Evolutionary conservation across 1,140 invertebrate genomes (phyloP), one percentile per base, ranked within the genome.

Genomic region (Hetaerina americana): DNA sequence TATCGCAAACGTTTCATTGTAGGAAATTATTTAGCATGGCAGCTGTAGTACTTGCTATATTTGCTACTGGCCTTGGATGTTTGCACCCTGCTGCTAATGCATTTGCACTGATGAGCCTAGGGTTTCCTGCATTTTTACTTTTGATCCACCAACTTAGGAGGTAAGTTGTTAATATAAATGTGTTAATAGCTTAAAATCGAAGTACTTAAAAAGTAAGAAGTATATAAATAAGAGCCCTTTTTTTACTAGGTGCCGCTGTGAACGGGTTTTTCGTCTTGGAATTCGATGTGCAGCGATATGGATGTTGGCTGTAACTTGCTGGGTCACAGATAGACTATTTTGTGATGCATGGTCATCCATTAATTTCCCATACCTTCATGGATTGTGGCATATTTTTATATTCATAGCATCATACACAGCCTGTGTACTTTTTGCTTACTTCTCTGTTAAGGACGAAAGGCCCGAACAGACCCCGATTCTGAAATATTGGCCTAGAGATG

Each of bases 321-420:
- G 91, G 91, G 80, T 92, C 15, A 89, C 89, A 74, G 91, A 93
- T 81, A 82, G 89, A 26, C 80, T 92, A 74, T 90, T 92, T 79
- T 93, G 91, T 78, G 89, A 91, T 75, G 85, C 88, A 25, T 92
- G 89, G 89, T 84, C 88, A 0, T 84, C 85, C 8, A 83, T 92
- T 24, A 86, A 90, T 78, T 90, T 92, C 76, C 90, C 90, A 0
- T 92, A 92, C 80, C 81, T 92, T 74, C 91, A 93, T 79, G 90
- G 88, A 18, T 82, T 92, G 6, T 93, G 90, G 90, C 91, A 93
- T 80, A 82, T 92, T 24, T 85, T 92, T 57, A 92, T 92, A 74
- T 92, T 91, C 74, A 89, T 92, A 66, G 87, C 89, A 0, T 87
- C 88, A 66, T 92, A 92, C 73, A 88, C 88, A 6, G 87, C 87